Evolutionary conservation across 2,113 vertebrate genomes (phyloP), one percentile per base, ranked within the genome.

Genomic region (Saguinus imperator): DNA sequence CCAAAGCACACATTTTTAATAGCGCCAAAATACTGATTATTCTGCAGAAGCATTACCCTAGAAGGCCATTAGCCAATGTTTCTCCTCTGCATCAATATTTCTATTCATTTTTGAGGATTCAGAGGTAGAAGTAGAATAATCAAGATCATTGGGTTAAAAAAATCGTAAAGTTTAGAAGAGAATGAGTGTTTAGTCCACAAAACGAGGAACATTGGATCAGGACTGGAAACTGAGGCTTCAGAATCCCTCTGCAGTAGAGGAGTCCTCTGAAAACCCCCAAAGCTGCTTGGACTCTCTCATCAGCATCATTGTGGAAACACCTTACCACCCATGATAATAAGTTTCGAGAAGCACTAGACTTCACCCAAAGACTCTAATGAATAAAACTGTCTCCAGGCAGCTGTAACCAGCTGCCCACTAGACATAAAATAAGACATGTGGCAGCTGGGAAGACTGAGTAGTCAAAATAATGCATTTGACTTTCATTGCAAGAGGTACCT

Each of bases 401-500:
- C 98, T 98, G 98, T 96, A 86, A 70, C 83, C 98, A 98, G 98
- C 97, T 98, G 97, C 64, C 91, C 79, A 72, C 58, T 94, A 48
- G 61, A 95, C 95, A 92, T 96, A 95, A 98, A 97, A 97, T 94
- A 94, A 97, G 95, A 98, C 77, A 94, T 86, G 92, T 91, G 66
- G 89, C 98, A 98, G 98, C 98, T 98, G 98, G 96, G 85, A 97
- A 94, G 87, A 94, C 89, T 89, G 91, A 97, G 87, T 82, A 98
- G 97, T 90, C 97, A 97, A 97, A 98, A 97, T 97, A 98, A 98
- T 92, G 95, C 85, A 91, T 97, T 96, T 95, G 84, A 97, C 73
- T 97, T 97, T 97, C 87, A 73, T 95, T 92, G 94, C 96, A 98
- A 96, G 87, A 97, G 96, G 97, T 95, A 97, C 94, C 85, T 95